Evolutionary conservation across 2,888 invertebrate genomes (phyloP).

Genomic region (Apodemia mormo): DNA sequence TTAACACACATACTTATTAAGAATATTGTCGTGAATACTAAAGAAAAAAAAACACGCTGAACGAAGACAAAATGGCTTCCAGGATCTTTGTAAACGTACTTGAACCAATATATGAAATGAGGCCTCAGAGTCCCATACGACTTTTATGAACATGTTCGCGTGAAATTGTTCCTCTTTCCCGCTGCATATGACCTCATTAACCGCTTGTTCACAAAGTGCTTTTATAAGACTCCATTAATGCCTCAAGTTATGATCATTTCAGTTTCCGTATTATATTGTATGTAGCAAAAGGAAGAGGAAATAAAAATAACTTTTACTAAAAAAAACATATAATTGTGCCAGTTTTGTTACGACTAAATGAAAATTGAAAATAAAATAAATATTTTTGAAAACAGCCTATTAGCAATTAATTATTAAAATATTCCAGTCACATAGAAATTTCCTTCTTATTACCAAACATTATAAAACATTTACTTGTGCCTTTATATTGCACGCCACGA

Average conservation of each 20-base stretch:
- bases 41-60: not conserved
- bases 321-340: too few species aligned
- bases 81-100: not conserved
- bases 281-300: not conserved
- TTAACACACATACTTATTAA: too few species aligned
- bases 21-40: not conserved
- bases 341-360: too few species aligned
- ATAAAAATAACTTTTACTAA: too few species aligned
- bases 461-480: too few species aligned
- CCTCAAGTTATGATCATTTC: not conserved
- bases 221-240: slow-evolving; percentile 10
- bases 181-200: slow-evolving; percentile 12
- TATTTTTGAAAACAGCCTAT: too few species aligned
- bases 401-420: too few species aligned
- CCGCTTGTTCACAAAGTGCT: not conserved
- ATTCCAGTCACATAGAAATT: too few species aligned
- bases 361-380: too few species aligned
- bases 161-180: slow-evolving; percentile 10
- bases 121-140: not conserved
- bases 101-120: slow-evolving; percentile 3
- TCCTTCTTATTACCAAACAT: too few species aligned
- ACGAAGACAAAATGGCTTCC: not conserved
- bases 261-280: not conserved
- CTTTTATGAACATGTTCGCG: not conserved
- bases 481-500: too few species aligned